These are phyloP conservation scores for Catostylus mosaicus DNA, from an alignment of 30 jellyfish, hydroid and myxozoan genomes.

Conservation along the genomic window DNA sequence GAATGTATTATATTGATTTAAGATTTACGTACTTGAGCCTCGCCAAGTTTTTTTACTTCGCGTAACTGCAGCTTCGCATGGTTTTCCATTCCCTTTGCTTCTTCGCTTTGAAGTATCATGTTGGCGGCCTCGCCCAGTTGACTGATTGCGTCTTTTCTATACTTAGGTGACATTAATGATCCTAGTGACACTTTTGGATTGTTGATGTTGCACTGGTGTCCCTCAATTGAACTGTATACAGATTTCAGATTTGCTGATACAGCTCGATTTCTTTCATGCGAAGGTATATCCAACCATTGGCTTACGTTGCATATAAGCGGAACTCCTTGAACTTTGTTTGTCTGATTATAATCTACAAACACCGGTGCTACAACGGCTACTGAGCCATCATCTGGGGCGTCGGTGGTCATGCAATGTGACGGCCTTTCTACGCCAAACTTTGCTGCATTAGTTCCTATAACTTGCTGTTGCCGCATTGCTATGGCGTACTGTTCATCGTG, in stretches of 20 bases:
- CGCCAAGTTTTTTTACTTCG: too few relatives aligned
- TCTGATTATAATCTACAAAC: conserved; percentile 51
- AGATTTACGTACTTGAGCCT: too few relatives aligned
- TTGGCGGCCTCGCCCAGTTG: conserved; percentile 76
- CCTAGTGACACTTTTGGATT: neutral
- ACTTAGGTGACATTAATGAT: neutral
- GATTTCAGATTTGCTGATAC: neutral
- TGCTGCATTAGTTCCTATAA: neutral
- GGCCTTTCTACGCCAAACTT: conserved; percentile 18
- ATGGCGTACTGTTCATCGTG: conserved; percentile 24
- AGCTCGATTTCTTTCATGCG: neutral
- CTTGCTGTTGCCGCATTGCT: conserved; percentile 30
- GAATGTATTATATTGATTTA: too few relatives aligned
- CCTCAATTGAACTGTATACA: neutral
- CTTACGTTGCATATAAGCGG: conserved; percentile 57
- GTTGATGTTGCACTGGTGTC: conserved; percentile 4
- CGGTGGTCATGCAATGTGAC: conserved; percentile 12
- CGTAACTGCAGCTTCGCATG: neutral
- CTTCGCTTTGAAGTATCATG: conserved; percentile 39
- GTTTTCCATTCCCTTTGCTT: neutral
- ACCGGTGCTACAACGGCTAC: conserved; percentile 72
- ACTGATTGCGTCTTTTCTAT: conserved; percentile 33
- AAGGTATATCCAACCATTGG: conserved; percentile 50
- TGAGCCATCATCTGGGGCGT: conserved; percentile 6
- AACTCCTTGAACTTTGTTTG: conserved; percentile 41